phyloP scores from a whole-genome alignment of 2,888 invertebrate species.

The Merodon equestris region DNA sequence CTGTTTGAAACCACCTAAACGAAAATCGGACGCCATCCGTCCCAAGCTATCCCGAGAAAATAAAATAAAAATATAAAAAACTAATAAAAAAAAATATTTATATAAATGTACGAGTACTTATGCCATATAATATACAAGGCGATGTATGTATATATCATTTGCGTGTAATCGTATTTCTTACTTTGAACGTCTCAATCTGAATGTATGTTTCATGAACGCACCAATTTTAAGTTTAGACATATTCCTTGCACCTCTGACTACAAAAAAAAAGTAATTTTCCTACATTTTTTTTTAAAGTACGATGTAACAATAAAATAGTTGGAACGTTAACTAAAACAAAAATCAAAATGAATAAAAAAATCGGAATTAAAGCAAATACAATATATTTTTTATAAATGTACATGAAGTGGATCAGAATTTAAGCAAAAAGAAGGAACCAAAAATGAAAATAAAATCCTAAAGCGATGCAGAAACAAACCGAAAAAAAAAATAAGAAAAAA shows the following conservation, averaged over 20 bases:
- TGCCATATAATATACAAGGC: conserved; percentile 10
- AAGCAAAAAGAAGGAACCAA: conserved; percentile 2
- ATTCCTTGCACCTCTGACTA: conserved; percentile 17
- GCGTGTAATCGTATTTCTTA: conserved; percentile 16
- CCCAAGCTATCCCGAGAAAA: neutral
- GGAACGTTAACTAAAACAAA: conserved; percentile 44
- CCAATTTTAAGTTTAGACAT: conserved; percentile 11
- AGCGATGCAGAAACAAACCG: conserved; percentile 39
- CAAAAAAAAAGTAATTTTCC: conserved; percentile 8
- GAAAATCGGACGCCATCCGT: neutral
- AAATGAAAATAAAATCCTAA: conserved; percentile 15
- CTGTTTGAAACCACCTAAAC: conserved; percentile 30
- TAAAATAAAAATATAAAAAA: neutral
- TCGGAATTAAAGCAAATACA: conserved; percentile 38
- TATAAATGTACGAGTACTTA: too few species aligned
- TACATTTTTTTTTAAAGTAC: conserved; percentile 8
- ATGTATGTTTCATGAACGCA: conserved; percentile 56
- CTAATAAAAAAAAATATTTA: neutral
- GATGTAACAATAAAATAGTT: conserved; percentile 42
- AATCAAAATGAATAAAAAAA: conserved; percentile 3
- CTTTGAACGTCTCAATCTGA: conserved; percentile 43
- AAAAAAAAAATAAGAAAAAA: conserved; percentile 5
- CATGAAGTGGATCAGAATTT: conserved; percentile 48
- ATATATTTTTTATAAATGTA: conserved; percentile 67
- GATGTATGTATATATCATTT: conserved; percentile 25